Conservation (phyloP, 2,888 invertebrate species). For the Diachrysia chrysitis region DNA sequence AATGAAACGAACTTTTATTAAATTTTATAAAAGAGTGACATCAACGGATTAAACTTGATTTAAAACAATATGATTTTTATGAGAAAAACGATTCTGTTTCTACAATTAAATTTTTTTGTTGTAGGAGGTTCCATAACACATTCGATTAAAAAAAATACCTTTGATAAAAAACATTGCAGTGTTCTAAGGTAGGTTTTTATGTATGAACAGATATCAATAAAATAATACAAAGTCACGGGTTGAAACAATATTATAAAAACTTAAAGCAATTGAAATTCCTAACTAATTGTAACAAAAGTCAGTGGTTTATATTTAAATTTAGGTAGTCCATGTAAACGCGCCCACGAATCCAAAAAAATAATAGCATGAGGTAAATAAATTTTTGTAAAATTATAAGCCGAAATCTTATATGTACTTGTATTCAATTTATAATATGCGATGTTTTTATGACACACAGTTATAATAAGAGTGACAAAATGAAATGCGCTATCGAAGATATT, state of each 20-base stretch:
- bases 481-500: background rate
- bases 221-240: background rate
- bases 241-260: background rate
- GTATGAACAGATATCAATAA: conserved; percentile 4
- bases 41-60: no score
- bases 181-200: no score
- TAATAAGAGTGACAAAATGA: background rate
- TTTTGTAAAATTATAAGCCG: background rate
- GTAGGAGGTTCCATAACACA: no score
- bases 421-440: background rate
- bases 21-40: no score
- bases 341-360: background rate
- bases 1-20: no score
- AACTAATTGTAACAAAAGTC: background rate
- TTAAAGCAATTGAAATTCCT: background rate
- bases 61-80: no score
- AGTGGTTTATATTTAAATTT: background rate
- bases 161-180: no score
- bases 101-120: no score
- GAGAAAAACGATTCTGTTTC: no score
- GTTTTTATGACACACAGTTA: background rate
- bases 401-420: conserved; percentile 3
- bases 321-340: background rate
- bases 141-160: no score
- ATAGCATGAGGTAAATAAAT: background rate